These are phyloP conservation scores for Griposia aprilina DNA, from an alignment of 2,888 invertebrate species.

Conservation along the genomic window DNA sequence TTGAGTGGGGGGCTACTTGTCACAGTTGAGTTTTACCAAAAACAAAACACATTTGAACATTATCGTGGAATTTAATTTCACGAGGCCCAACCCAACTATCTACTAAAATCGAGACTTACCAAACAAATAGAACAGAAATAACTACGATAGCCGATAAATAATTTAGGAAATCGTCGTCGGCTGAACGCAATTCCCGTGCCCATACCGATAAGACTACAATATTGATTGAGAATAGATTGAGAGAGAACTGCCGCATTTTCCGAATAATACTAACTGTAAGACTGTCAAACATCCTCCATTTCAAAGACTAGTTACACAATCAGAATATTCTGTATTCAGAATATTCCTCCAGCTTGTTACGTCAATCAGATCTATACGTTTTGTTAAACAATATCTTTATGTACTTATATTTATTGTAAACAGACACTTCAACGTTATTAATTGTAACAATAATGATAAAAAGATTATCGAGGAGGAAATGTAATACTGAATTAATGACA, in stretches of 20 bases:
- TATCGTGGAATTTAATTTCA: background rate
- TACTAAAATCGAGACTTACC: background rate
- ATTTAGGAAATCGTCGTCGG: background rate
- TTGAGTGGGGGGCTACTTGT: background rate
- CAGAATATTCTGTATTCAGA: slow-evolving; percentile 26
- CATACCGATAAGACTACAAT: background rate
- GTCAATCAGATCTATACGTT: slow-evolving; percentile 36
- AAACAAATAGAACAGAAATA: background rate
- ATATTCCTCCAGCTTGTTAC: slow-evolving; percentile 1
- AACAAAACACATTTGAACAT: background rate
- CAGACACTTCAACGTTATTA: slow-evolving; percentile 35
- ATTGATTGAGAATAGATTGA: slow-evolving; percentile 13
- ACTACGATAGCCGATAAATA: background rate
- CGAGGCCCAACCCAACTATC: background rate
- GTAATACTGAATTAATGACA: slow-evolving; percentile 37
- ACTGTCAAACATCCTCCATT: slow-evolving; percentile 10
- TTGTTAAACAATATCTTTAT: slow-evolving; percentile 11
- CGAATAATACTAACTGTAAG: slow-evolving; percentile 22
- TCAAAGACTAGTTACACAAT: background rate
- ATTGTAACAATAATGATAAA: slow-evolving; percentile 45
- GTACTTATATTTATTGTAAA: slow-evolving; percentile 30
- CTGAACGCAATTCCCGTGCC: background rate
- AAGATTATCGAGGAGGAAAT: slow-evolving; percentile 61
- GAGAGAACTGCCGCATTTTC: slow-evolving; percentile 11
- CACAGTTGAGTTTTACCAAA: background rate